Conservation (phyloP, 2,797 vertebrate genomes). For the Oryzias sinensis region DNA sequence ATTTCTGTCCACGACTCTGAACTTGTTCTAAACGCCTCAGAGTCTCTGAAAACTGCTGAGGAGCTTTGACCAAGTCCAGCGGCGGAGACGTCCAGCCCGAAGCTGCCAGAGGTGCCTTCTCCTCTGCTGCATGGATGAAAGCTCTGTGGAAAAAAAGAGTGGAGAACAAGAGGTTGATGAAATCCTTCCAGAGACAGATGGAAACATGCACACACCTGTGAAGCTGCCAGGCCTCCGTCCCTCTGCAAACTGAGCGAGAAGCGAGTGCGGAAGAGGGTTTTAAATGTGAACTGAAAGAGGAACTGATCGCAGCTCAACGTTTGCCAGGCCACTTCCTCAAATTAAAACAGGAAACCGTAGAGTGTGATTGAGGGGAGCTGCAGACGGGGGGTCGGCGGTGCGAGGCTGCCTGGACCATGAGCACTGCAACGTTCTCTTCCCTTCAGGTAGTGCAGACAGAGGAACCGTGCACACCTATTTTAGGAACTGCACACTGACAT, state of each 20-base stretch:
- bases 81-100: slow-evolving; percentile 50
- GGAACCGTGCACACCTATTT: slow-evolving; percentile 45
- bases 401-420: slow-evolving; percentile 18
- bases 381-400: slow-evolving; percentile 17
- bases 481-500: slow-evolving; percentile 45
- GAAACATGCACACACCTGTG: slow-evolving; percentile 53
- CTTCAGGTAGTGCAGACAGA: slow-evolving; percentile 33
- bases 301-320: slow-evolving; percentile 70
- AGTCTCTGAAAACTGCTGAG: slow-evolving; percentile 72
- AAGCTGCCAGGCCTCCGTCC: slow-evolving; percentile 36
- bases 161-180: too few relatives aligned
- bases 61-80: slow-evolving; percentile 87
- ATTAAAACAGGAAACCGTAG: slow-evolving; percentile 72
- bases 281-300: slow-evolving; percentile 78
- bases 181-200: too few relatives aligned
- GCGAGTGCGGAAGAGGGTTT: slow-evolving; percentile 59
- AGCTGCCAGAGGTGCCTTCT: background rate
- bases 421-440: slow-evolving; percentile 15
- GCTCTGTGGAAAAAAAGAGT: too few relatives aligned
- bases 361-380: slow-evolving; percentile 45
- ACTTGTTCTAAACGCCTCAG: slow-evolving; percentile 87
- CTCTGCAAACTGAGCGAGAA: slow-evolving; percentile 38
- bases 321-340: slow-evolving; percentile 78
- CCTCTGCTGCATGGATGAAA: too few relatives aligned
- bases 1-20: slow-evolving; percentile 70